Conservation (phyloP, 37 sponge, comb jelly and placozoan species). For the Agelas oroides region DNA sequence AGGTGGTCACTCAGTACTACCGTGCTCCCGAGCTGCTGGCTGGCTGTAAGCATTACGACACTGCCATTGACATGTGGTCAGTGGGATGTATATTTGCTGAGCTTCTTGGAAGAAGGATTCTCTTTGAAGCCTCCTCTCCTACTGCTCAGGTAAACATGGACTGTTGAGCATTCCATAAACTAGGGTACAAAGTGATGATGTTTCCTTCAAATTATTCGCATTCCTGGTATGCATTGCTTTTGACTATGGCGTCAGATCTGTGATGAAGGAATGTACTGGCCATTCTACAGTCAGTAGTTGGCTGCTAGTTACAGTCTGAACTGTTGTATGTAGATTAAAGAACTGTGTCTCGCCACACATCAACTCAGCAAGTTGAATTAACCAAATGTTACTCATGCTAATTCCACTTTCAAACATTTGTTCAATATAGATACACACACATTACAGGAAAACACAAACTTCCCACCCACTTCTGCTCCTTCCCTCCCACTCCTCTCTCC, state of each 20-base stretch:
- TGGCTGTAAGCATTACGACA: constrained; percentile 86
- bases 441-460: too few species aligned
- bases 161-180: not conserved
- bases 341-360: not conserved
- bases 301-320: too few species aligned
- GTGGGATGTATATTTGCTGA: constrained; percentile 93
- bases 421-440: too few species aligned
- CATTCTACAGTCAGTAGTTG: too few species aligned
- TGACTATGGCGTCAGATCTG: too few species aligned
- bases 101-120: constrained; percentile 76
- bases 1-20: constrained; percentile 94
- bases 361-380: not conserved
- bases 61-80: constrained; percentile 93
- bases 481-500: constrained; percentile 4
- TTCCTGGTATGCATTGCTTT: too few species aligned
- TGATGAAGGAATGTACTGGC: too few species aligned
- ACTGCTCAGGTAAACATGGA: constrained; percentile 35
- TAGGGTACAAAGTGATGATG: not conserved
- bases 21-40: constrained; percentile 90
- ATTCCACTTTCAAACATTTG: too few species aligned
- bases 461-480: not conserved
- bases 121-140: constrained; percentile 78
- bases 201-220: too few species aligned
- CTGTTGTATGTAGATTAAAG: too few species aligned
- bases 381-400: not conserved